phyloP scores from a whole-genome alignment of 2,888 invertebrate genomes.

The Oligia strigilis region DNA sequence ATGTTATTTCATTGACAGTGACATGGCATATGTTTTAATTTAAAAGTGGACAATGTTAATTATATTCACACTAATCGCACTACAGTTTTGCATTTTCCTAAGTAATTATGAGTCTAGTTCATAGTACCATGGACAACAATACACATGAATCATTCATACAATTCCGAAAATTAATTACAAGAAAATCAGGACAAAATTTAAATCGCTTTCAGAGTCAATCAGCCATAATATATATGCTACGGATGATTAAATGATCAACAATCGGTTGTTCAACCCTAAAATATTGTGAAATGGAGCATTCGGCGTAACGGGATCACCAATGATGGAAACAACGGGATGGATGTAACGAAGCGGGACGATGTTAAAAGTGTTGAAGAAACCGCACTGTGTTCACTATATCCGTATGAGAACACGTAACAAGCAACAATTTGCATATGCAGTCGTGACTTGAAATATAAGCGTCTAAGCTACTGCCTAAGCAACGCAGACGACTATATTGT shows the following conservation, averaged over 20 bases:
- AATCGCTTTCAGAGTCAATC: background rate
- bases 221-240: constrained; percentile 7
- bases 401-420: constrained; percentile 79
- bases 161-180: background rate
- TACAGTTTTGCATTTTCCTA: background rate
- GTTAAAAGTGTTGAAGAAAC: constrained; percentile 65
- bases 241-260: constrained; percentile 23
- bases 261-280: constrained; percentile 37
- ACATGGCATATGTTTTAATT: constrained; percentile 24
- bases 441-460: constrained; percentile 79
- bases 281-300: constrained; percentile 50
- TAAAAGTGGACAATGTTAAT: constrained; percentile 2
- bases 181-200: background rate
- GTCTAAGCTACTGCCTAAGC: constrained; percentile 60
- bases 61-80: constrained; percentile 12
- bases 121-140: background rate
- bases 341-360: constrained; percentile 67
- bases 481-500: constrained; percentile 17
- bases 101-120: background rate
- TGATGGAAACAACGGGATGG: constrained; percentile 66
- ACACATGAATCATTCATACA: background rate
- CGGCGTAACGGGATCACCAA: constrained; percentile 59
- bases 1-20: constrained; percentile 7
- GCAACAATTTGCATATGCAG: constrained; percentile 78
- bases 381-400: constrained; percentile 66